phyloP scores from a whole-genome alignment of 64 coral and sea anemone genomes.

The Stichodactyla helianthus region DNA sequence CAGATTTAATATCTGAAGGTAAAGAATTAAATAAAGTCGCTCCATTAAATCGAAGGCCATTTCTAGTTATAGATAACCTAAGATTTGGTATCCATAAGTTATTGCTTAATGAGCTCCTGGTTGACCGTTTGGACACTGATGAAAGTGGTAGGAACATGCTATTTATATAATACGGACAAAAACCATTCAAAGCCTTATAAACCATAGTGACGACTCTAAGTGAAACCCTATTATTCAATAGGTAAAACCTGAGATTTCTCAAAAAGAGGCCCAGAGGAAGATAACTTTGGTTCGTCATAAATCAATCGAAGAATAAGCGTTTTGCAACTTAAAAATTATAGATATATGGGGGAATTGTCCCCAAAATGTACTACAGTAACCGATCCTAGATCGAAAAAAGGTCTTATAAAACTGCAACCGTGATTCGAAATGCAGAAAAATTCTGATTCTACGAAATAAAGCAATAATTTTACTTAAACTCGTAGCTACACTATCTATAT shows the following conservation, averaged over 20 bases:
- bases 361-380: neutral
- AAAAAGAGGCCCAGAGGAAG: slow-evolving; percentile 20
- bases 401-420: neutral
- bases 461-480: neutral
- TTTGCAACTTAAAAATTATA: neutral
- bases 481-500: too few relatives aligned
- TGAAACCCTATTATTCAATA: slow-evolving; percentile 14
- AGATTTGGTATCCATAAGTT: neutral
- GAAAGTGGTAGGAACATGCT: slow-evolving; percentile 1
- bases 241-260: slow-evolving; percentile 11
- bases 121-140: neutral
- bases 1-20: too few relatives aligned
- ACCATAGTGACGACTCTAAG: too few relatives aligned
- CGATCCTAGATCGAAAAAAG: neutral
- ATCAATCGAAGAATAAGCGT: neutral
- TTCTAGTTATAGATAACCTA: too few relatives aligned
- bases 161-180: neutral
- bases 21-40: too few relatives aligned
- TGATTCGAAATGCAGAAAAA: neutral
- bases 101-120: neutral
- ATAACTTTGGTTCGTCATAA: neutral
- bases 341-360: slow-evolving; percentile 13
- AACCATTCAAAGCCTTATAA: neutral
- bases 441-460: slow-evolving; percentile 1
- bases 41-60: too few relatives aligned